A percentile compares a stretch with the other conserved stretches of the same genome.
Evolutionary conservation across 1,140 invertebrate species (phyloP).

Genomic region (Drosophila gunungcola): DNA sequence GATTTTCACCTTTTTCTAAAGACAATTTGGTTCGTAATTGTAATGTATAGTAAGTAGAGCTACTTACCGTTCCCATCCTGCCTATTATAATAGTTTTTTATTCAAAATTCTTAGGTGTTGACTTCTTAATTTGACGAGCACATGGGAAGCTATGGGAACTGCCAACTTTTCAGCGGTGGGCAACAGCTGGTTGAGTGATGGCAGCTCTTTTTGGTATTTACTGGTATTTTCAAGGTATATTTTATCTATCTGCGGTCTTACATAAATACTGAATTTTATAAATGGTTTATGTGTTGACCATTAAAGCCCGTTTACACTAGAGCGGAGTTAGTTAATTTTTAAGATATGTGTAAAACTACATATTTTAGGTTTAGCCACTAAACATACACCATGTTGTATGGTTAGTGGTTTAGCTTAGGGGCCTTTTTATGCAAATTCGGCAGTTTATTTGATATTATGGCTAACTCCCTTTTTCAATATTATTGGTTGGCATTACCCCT

Average conservation of each 20-base stretch:
- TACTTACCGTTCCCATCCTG: conserved; percentile 65
- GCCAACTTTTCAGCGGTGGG: conserved; percentile 8
- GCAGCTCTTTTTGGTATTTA: not conserved
- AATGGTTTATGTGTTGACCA: too few relatives aligned
- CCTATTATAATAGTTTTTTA: conserved; percentile 4
- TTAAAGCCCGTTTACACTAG: too few relatives aligned
- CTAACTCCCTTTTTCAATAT: too few relatives aligned
- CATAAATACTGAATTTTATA: not conserved
- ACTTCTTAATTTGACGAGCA: conserved; percentile 41
- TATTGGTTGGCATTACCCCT: too few relatives aligned
- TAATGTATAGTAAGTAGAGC: fast-evolving
- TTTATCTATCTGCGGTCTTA: not conserved
- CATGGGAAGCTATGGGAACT: conserved; percentile 44
- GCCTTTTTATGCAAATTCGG: too few relatives aligned
- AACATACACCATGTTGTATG: too few relatives aligned
- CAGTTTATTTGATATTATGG: too few relatives aligned
- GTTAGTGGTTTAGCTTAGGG: too few relatives aligned
- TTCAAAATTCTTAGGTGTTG: conserved; percentile 13
- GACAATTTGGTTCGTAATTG: not conserved
- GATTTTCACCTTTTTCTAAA: conserved; percentile 84
- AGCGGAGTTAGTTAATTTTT: too few relatives aligned
- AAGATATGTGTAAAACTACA: too few relatives aligned
- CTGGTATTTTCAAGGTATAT: not conserved
- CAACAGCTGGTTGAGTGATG: conserved; percentile 21
- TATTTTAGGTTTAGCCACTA: too few relatives aligned